Percentiles rank a stretch among this genome's conserved stretches.
Evolutionary conservation across 1,140 invertebrate species (phyloP).

Genomic region (Hyles euphorbiae): DNA sequence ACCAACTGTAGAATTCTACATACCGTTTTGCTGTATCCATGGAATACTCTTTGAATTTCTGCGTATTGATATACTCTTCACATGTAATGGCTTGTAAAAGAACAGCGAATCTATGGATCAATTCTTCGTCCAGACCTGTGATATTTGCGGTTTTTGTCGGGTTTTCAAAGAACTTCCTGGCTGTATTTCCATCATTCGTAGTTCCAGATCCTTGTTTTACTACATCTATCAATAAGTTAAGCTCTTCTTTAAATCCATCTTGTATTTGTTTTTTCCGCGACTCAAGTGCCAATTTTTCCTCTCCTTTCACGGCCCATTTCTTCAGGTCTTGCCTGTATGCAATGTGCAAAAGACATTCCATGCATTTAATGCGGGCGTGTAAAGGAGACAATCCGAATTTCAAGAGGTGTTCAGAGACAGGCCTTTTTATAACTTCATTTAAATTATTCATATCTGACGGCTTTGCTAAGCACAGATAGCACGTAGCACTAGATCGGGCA

Average conservation of each 20-base stretch:
- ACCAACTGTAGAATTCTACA: slow-evolving; percentile 11
- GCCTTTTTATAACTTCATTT: no score
- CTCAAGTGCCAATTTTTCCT: slow-evolving; percentile 13
- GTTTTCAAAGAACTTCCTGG: slow-evolving; percentile 44
- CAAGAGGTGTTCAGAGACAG: not conserved
- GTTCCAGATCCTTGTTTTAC: slow-evolving; percentile 34
- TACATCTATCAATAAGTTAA: slow-evolving; percentile 11
- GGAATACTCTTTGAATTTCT: slow-evolving; percentile 8
- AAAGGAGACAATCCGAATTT: slow-evolving; percentile 25
- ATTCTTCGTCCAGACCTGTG: slow-evolving; percentile 42
- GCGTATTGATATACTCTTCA: slow-evolving; percentile 21
- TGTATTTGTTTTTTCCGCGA: slow-evolving; percentile 22
- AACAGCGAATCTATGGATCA: slow-evolving; percentile 26
- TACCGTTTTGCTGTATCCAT: slow-evolving; percentile 7
- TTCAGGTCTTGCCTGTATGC: slow-evolving; percentile 29
- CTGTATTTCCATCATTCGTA: slow-evolving; percentile 53
- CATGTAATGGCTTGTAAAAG: slow-evolving; percentile 36
- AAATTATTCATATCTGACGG: no score
- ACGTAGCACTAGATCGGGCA: slow-evolving; percentile 1
- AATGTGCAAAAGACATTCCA: slow-evolving; percentile 32
- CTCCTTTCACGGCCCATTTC: slow-evolving; percentile 22
- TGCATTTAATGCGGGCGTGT: slow-evolving; percentile 28
- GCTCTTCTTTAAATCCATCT: slow-evolving; percentile 14
- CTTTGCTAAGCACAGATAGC: no score
- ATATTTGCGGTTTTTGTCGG: slow-evolving; percentile 38